These are phyloP conservation scores for Nomada goodeniana DNA, from an alignment of 2,888 invertebrate genomes.

Conservation along the genomic window DNA sequence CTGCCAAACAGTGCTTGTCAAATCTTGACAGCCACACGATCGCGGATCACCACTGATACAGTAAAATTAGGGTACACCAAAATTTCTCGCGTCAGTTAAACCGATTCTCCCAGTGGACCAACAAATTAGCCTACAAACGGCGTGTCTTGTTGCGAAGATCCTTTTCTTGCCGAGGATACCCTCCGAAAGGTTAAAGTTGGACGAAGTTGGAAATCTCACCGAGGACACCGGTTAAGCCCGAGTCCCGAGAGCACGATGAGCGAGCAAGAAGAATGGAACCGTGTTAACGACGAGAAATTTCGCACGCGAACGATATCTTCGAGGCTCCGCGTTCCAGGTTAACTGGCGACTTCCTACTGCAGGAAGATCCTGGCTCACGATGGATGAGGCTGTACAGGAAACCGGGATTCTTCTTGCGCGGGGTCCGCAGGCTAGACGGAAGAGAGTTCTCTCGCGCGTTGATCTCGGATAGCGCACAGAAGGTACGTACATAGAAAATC, in stretches of 20 bases:
- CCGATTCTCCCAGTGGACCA: not conserved
- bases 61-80: not conserved
- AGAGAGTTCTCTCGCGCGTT: slow-evolving; percentile 47
- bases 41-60: too few relatives aligned
- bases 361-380: slow-evolving; percentile 39
- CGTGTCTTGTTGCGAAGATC: not conserved
- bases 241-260: not conserved
- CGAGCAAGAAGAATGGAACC: slow-evolving; percentile 25
- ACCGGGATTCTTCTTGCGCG: slow-evolving; percentile 48
- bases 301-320: slow-evolving; percentile 42
- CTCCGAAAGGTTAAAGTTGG: slow-evolving; percentile 7
- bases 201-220: slow-evolving; percentile 23
- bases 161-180: not conserved
- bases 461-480: slow-evolving; percentile 39
- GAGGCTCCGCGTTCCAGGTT: slow-evolving; percentile 5
- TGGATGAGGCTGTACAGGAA: slow-evolving; percentile 42
- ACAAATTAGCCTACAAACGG: too few relatives aligned
- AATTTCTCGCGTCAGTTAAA: not conserved
- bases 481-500: slow-evolving; percentile 7
- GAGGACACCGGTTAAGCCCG: not conserved
- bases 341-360: slow-evolving; percentile 52
- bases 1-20: not conserved
- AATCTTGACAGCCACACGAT: not conserved
- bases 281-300: slow-evolving; percentile 53
- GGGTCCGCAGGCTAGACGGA: slow-evolving; percentile 32